These are phyloP conservation scores for Mirza zaza DNA, from an alignment of 2,113 vertebrate genomes.

Conservation along the genomic window DNA sequence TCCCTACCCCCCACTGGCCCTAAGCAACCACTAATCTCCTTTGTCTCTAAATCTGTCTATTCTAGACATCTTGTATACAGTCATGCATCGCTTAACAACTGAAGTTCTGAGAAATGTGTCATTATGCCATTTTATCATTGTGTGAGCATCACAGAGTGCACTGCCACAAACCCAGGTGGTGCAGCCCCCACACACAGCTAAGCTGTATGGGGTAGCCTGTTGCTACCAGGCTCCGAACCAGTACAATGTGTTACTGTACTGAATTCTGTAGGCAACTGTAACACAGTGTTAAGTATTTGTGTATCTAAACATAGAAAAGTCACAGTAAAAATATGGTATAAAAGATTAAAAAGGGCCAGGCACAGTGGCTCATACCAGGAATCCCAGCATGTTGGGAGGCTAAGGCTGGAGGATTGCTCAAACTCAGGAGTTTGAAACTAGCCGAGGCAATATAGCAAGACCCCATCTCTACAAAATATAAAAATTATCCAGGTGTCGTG, in stretches of 20 bases:
- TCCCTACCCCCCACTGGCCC: no score
- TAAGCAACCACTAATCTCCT: neutral
- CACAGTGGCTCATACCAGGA: neutral
- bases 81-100: neutral
- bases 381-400: neutral
- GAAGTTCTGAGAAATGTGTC: neutral
- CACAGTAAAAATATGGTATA: no score
- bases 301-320: neutral
- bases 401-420: neutral
- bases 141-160: neutral
- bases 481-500: neutral
- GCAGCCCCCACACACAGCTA: neutral
- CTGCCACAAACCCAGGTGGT: neutral
- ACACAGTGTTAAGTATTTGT: neutral
- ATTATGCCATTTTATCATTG: neutral
- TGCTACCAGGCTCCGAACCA: neutral
- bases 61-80: neutral
- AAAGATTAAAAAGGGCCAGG: neutral
- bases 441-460: no score
- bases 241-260: neutral
- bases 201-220: neutral
- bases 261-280: neutral
- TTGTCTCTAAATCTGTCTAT: neutral
- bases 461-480: neutral
- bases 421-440: neutral